A percentile compares a stretch with the other conserved stretches of the same genome.
These are phyloP conservation scores for Thereuonema tuberculata DNA, from an alignment of 1,140 invertebrate species.

Conservation along the genomic window DNA sequence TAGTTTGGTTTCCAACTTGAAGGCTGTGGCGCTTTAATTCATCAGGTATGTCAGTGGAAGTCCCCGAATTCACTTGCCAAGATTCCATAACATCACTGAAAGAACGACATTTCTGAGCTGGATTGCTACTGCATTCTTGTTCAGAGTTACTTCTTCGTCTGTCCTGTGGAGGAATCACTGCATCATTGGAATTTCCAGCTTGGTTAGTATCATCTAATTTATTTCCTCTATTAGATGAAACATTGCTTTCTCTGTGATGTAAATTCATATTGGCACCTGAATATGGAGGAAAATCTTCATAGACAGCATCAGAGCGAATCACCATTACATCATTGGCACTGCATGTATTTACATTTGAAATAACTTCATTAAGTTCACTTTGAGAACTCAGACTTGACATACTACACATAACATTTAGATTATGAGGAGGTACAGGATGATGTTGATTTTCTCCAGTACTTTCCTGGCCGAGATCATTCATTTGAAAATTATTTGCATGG, in stretches of 20 bases:
- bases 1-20: background rate
- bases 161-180: no score
- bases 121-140: background rate
- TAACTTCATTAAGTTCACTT: conserved; percentile 2
- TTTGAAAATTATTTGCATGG: conserved; percentile 5
- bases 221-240: background rate
- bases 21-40: conserved; percentile 11
- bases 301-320: conserved; percentile 9
- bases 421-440: background rate
- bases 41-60: background rate
- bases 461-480: conserved; percentile 11
- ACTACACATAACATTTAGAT: conserved; percentile 6
- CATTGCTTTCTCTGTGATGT: background rate
- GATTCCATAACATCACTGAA: conserved; percentile 13
- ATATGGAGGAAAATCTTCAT: conserved; percentile 4
- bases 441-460: no score
- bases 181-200: no score
- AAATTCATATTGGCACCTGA: background rate
- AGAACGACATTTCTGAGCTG: conserved; percentile 14
- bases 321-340: background rate
- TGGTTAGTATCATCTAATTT: no score
- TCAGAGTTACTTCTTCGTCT: background rate
- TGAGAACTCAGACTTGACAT: conserved; percentile 9
- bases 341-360: background rate
- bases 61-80: background rate